Percentiles rank a stretch among this genome's conserved stretches.
Evolutionary conservation across 2,797 vertebrate genomes (phyloP).

Genomic region (Acanthis flammea): DNA sequence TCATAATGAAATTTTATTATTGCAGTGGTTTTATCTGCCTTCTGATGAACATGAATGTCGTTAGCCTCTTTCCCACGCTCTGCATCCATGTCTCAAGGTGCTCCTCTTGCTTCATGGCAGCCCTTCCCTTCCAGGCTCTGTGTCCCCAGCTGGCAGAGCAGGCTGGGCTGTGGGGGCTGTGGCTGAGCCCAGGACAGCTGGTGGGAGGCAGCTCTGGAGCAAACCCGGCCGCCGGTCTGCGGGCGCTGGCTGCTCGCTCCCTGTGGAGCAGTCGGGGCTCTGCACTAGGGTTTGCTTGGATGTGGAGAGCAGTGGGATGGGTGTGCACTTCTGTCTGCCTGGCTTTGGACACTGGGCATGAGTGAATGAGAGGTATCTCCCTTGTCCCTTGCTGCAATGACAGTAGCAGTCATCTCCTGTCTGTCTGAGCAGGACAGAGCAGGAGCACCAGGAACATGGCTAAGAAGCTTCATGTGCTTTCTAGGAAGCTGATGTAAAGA

Average conservation of each 20-base stretch:
- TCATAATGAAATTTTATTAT: slow-evolving; percentile 55
- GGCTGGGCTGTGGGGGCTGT: background rate
- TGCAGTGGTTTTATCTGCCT: slow-evolving; percentile 57
- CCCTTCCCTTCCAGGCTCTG: accelerated
- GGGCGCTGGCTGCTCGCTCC: accelerated
- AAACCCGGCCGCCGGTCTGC: accelerated
- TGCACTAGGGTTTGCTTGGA: background rate
- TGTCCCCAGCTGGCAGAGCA: background rate
- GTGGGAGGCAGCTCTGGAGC: accelerated
- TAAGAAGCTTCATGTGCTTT: background rate
- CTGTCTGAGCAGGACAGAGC: background rate
- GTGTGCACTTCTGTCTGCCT: accelerated
- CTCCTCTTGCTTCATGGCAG: background rate
- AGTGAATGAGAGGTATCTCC: background rate
- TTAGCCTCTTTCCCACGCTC: slow-evolving; percentile 57
- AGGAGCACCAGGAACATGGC: background rate
- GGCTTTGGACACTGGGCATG: background rate
- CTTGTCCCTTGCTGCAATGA: background rate
- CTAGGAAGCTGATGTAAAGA: background rate
- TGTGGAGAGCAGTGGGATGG: background rate
- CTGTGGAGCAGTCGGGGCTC: background rate
- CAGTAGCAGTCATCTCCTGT: background rate
- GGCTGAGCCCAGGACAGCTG: accelerated
- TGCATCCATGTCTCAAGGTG: background rate
- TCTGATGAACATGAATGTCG: slow-evolving; percentile 11